Conservation (phyloP, 2,113 vertebrate genomes). For the Ceuthmochares aereus region DNA sequence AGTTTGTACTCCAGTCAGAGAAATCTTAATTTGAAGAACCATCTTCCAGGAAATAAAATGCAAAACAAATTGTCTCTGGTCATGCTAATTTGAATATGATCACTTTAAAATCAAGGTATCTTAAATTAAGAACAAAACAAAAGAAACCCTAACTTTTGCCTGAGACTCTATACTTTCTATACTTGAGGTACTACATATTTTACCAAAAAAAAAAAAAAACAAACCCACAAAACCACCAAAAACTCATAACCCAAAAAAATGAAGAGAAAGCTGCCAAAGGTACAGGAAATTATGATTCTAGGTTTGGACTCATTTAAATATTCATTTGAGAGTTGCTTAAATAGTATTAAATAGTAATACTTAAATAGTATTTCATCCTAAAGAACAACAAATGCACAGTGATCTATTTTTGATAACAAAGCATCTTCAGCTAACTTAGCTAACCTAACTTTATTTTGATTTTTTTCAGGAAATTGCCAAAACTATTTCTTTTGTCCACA, state of each 20-base stretch:
- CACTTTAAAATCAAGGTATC: background rate
- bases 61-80: background rate
- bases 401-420: background rate
- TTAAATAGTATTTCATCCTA: background rate
- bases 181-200: no score
- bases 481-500: background rate
- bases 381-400: background rate
- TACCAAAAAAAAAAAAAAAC: no score
- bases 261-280: background rate
- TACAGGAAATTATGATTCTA: background rate
- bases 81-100: background rate
- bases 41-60: background rate
- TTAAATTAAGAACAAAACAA: background rate
- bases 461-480: background rate
- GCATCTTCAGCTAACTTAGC: background rate
- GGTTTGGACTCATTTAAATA: background rate
- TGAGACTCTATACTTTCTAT: background rate
- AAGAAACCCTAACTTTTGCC: background rate
- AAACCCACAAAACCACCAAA: no score
- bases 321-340: background rate
- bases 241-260: no score
- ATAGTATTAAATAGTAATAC: no score
- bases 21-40: background rate
- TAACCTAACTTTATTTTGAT: background rate
- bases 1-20: background rate